Percentiles rank a stretch among this genome's conserved stretches.
phyloP scores from a whole-genome alignment of 2,113 vertebrate species.

The Cinclus cinclus region DNA sequence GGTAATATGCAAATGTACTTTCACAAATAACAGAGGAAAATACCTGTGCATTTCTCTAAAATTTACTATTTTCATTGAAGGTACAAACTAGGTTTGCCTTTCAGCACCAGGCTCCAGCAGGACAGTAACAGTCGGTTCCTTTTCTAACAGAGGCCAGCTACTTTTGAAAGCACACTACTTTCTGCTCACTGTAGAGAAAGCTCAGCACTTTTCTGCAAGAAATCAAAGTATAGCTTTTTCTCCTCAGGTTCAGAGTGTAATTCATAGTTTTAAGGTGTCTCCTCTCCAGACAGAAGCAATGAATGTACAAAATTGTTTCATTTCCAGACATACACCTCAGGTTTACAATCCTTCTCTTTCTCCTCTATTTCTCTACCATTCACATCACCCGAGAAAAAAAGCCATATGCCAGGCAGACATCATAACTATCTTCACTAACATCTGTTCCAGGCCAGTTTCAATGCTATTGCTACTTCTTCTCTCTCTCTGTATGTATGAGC shows the following conservation, averaged over 20 bases:
- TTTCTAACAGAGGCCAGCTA: background rate
- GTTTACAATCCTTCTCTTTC: background rate
- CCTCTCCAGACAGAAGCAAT: background rate
- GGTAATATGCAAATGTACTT: background rate
- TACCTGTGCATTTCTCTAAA: background rate
- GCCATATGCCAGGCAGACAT: background rate
- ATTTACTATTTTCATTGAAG: background rate
- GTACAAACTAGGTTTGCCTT: background rate
- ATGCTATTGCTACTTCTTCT: background rate
- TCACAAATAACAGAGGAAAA: background rate
- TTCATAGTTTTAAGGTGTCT: slow-evolving; percentile 17
- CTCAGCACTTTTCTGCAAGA: background rate
- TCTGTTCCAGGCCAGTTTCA: slow-evolving; percentile 26
- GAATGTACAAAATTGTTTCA: background rate
- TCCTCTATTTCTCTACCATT: background rate
- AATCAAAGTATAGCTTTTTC: background rate
- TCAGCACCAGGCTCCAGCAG: background rate
- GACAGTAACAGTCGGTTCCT: background rate
- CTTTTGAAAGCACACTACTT: background rate
- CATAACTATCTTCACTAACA: background rate
- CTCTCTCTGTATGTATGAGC: slow-evolving; percentile 35
- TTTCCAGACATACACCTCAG: background rate
- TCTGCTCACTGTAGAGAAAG: background rate
- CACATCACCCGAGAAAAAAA: background rate
- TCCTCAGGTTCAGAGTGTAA: background rate